Evolutionary conservation across 2,888 invertebrate species (phyloP), one percentile per base, ranked within the genome.

Genomic region (Dysmachus trigonus): DNA sequence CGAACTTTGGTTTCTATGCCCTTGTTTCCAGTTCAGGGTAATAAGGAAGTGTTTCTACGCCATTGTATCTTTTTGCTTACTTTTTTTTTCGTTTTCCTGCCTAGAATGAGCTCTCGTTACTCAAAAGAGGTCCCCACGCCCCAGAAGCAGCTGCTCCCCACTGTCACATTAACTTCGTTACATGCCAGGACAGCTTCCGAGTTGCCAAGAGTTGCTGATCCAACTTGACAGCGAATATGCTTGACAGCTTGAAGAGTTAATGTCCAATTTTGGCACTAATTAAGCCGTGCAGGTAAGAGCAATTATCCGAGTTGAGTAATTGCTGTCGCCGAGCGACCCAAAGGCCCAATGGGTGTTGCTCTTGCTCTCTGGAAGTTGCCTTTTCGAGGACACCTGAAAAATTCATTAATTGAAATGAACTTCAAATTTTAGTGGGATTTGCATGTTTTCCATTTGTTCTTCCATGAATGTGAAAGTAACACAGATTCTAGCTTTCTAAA

Each of bases 21-120:
- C 71, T 83, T 72, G 38, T 83, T 83, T 38, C 41, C 72, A 83
- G 71, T 83, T 72, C 83, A 72, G 83, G 72, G 83, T 72, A 83
- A 83, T 83, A 83, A 83, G 83, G 83, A 83, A 83, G 83, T 82
- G 62, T 47, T 35, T 31, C 47, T 35, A 38, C 62, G 15, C 41
- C 30, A 77, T 77, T 82, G 35, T 47, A 33, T 30, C 30, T 79
- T 62, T 82, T 62, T 33, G 7, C 10, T 38, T 38, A 15, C 15
- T 15, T 38, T 38, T 13, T 38, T 38, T 38, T 38, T 15, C 15
- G 10, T 41, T 18, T 47, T 38, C n/a, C n/a, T 76, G 0, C 33
- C 33, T 33, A 38, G 15, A 30, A 27, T 27, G 27, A 83, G 72
- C 41, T 27, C 72, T 83, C 72, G 72, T 72, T 10, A 8, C 41